Evolutionary conservation across 2,113 vertebrate genomes (phyloP).

Genomic region (Hippopotamus amphibius): DNA sequence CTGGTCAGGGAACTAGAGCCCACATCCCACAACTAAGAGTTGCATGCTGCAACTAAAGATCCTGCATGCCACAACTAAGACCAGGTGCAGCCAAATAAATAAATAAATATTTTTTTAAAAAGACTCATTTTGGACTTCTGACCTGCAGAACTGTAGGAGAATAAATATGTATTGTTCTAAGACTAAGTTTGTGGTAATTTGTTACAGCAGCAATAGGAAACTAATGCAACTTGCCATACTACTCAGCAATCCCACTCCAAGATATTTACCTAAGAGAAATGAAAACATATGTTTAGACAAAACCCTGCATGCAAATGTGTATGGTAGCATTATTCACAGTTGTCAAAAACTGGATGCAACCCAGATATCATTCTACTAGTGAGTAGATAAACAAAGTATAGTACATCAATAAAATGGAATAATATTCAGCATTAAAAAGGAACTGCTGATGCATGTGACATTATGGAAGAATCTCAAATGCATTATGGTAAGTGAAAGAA

Average conservation of each 20-base stretch:
- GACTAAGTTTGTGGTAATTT: background rate
- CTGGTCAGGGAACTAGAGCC: no score
- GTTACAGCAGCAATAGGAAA: background rate
- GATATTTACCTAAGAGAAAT: background rate
- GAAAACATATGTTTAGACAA: background rate
- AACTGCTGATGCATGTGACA: background rate
- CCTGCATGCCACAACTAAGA: no score
- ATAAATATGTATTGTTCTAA: background rate
- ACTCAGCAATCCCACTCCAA: background rate
- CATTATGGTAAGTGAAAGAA: background rate
- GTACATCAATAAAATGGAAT: background rate
- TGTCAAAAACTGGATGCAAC: background rate
- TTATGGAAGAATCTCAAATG: background rate
- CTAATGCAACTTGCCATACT: background rate
- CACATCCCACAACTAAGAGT: no score
- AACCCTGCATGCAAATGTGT: background rate
- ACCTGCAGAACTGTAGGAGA: background rate
- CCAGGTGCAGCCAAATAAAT: no score
- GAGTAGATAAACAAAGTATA: background rate
- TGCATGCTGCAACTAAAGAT: no score
- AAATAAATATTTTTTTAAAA: no score
- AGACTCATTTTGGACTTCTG: background rate
- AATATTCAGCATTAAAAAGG: background rate
- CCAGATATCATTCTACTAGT: background rate
- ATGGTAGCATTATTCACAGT: background rate